Conservation (phyloP, 2,888 invertebrate genomes). For the Germaria angustata region DNA sequence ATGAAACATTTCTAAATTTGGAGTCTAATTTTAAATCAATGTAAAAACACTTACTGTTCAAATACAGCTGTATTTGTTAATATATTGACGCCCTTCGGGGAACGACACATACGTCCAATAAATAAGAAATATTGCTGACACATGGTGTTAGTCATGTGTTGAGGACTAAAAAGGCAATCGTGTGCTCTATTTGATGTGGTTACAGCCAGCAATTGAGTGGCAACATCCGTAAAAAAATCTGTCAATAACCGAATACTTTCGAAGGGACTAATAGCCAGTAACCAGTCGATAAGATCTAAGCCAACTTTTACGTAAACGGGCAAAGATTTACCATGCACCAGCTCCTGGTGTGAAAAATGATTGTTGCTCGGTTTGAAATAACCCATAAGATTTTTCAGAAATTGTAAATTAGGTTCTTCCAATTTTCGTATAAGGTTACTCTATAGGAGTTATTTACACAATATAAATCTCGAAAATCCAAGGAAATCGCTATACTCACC, state of each 20-base stretch:
- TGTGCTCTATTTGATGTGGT: constrained; percentile 88
- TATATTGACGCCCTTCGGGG: constrained; percentile 84
- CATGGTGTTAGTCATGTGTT: constrained; percentile 92
- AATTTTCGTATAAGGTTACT: constrained; percentile 82
- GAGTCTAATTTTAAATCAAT: neutral
- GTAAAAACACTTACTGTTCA: constrained; percentile 83
- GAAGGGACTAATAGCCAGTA: constrained; percentile 80
- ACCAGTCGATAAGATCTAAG: constrained; percentile 78
- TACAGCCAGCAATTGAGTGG: constrained; percentile 87
- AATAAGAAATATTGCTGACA: constrained; percentile 97
- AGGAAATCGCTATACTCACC: constrained; percentile 80
- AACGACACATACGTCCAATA: constrained; percentile 91
- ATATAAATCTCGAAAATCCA: neutral
- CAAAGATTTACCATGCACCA: constrained; percentile 80
- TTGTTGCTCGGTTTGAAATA: constrained; percentile 94
- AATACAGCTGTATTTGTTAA: constrained; percentile 88
- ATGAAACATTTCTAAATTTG: neutral
- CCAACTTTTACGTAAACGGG: constrained; percentile 78
- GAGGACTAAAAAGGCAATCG: constrained; percentile 93
- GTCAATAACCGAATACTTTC: constrained; percentile 87
- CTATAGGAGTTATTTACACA: constrained; percentile 65
- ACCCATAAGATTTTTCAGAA: constrained; percentile 88
- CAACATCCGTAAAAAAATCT: constrained; percentile 90
- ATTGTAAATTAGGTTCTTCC: constrained; percentile 83
- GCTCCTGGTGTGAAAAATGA: constrained; percentile 91